These are phyloP conservation scores for Unio delphinus DNA, from an alignment of 2,888 invertebrate genomes.

Conservation along the genomic window DNA sequence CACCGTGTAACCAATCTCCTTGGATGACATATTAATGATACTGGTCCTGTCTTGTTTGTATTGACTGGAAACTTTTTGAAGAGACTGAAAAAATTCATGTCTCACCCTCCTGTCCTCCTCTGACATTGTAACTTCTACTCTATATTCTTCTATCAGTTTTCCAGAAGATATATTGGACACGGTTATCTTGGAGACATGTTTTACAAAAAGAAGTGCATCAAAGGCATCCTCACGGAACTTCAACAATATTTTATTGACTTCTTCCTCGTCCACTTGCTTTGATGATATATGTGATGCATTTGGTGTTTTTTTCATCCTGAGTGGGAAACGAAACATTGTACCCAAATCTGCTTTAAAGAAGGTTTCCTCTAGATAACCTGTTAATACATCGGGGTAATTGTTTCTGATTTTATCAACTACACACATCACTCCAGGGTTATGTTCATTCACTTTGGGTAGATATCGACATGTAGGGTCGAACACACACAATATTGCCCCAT, in stretches of 20 bases:
- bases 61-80: background rate
- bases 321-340: constrained; percentile 23
- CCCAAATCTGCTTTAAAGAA: constrained; percentile 2
- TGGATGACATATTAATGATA: background rate
- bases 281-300: too few relatives aligned
- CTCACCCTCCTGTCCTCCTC: background rate
- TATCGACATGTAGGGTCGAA: constrained; percentile 59
- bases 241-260: background rate
- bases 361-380: constrained; percentile 10
- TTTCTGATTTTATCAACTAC: constrained; percentile 4
- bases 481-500: constrained; percentile 52
- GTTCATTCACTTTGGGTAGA: constrained; percentile 30
- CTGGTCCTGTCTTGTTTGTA: background rate
- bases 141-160: background rate
- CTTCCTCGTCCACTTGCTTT: constrained; percentile 2
- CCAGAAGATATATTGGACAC: constrained; percentile 9
- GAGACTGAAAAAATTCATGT: background rate
- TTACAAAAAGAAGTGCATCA: constrained; percentile 13
- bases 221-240: constrained; percentile 8
- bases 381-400: constrained; percentile 17
- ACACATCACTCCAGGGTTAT: constrained; percentile 17
- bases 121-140: constrained; percentile 2
- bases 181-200: constrained; percentile 9
- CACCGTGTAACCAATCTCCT: constrained; percentile 3
- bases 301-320: background rate